Conservation (phyloP, 2,888 invertebrate genomes). For the Apocheima hispidaria region DNA sequence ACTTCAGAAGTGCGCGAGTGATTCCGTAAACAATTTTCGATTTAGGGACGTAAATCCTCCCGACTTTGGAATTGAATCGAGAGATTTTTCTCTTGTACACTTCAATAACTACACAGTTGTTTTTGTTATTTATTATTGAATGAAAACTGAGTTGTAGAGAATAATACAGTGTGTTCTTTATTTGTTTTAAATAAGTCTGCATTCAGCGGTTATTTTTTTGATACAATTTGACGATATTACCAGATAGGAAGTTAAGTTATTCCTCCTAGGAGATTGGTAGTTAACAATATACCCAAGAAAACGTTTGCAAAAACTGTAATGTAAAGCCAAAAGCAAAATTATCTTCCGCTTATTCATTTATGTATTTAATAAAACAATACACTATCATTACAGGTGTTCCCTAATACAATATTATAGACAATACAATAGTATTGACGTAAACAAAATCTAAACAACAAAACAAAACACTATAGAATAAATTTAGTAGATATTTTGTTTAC, state of each 20-base stretch:
- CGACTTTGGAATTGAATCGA: constrained; percentile 41
- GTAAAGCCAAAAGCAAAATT: constrained; percentile 27
- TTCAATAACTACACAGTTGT: constrained; percentile 42
- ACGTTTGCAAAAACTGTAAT: constrained; percentile 10
- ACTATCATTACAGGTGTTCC: too few species aligned
- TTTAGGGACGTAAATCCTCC: constrained; percentile 45
- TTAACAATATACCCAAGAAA: background rate
- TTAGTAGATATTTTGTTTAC: background rate
- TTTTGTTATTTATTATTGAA: constrained; percentile 37
- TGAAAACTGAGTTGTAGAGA: background rate
- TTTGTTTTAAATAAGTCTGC: background rate
- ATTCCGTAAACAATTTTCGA: constrained; percentile 45
- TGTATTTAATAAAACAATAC: too few species aligned
- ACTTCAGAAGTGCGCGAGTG: constrained; percentile 37
- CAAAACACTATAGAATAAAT: too few species aligned
- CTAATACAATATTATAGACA: too few species aligned
- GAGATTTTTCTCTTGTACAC: constrained; percentile 40
- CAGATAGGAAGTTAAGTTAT: background rate
- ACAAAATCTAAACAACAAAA: constrained; percentile 16
- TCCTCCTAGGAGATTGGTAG: background rate
- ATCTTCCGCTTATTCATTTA: too few species aligned
- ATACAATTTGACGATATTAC: background rate
- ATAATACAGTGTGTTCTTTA: background rate
- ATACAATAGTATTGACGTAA: constrained; percentile 20
- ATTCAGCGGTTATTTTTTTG: background rate